Base-by-base conservation (phyloP, 1,140 invertebrate species). In the Sitobion miscanthi region DNA sequence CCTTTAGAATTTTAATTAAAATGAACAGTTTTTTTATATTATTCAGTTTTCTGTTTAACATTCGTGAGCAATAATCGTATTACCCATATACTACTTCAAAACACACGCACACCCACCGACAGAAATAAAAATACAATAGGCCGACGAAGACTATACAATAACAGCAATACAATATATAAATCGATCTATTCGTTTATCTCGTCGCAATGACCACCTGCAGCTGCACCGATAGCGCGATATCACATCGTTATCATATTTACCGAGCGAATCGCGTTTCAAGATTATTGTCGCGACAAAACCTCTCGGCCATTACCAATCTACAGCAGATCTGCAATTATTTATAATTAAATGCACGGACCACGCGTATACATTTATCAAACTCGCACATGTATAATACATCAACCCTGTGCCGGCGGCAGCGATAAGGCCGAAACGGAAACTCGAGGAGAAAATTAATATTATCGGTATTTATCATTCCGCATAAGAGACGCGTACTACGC, bases 51-150 rank as follows among this genome's bases (percentile, higher is more conserved):
- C 49, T 49, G 49, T 17, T 17, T 17, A 17, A 52, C 14, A 4
- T 20, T 3, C 17, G 49, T 17, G 14, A 5, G 20, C 20, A 54
- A 21, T 23, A 52, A 1, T 52, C 4, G 52, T 5, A 17, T 52
- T 20, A 52, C 52, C 47, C 47, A 42, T 42, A 14, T 49, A 52
- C 52, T 14, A 20, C 0, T 52, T 23, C 20, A 21, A 21, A 54
- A 54, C 17, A 2, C 17, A 9, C 17, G 0, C 17, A 9, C 20
- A 23, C 4, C 4, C 5, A 0, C 20, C 0, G 20, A 23, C 20
- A 54, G 20, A 54, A 21, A 54, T 23, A 23, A 21, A 21, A 54
- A 1, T 54, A 54, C 52, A 21, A 21, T 54, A 30, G 62, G 14
- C 30, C 62, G 4, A 69, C 62, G 30, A 69, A 4, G 11, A 69